Evolutionary conservation across 2,888 invertebrate genomes (phyloP).

Genomic region (Pedicia rivosa): DNA sequence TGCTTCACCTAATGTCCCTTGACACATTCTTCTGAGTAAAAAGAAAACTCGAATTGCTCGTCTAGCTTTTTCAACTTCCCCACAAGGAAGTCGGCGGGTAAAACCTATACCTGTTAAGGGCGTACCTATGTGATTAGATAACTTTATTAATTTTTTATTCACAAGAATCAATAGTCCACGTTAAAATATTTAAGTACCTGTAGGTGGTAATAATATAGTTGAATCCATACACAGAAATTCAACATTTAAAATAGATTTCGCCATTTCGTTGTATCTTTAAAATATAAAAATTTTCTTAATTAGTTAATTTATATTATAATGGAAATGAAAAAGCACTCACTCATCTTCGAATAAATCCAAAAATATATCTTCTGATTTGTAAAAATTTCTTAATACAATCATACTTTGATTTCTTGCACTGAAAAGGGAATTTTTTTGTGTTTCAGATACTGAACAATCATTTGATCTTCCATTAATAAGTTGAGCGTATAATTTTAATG

Average conservation of each 20-base stretch:
- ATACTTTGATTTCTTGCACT: slow-evolving; percentile 67
- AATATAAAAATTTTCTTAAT: slow-evolving; percentile 11
- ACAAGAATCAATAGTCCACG: too few species aligned
- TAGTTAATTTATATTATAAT: neutral
- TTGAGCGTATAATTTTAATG: slow-evolving; percentile 52
- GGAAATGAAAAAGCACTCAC: slow-evolving; percentile 26
- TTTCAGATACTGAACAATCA: slow-evolving; percentile 23
- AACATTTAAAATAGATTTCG: slow-evolving; percentile 69
- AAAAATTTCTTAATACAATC: slow-evolving; percentile 73
- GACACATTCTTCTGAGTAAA: slow-evolving; percentile 62
- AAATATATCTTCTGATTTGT: slow-evolving; percentile 96
- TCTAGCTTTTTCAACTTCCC: slow-evolving; percentile 80
- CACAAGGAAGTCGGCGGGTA: slow-evolving; percentile 85
- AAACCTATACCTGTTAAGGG: slow-evolving; percentile 93
- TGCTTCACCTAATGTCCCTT: slow-evolving; percentile 61
- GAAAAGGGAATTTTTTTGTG: slow-evolving; percentile 40
- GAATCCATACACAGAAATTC: slow-evolving; percentile 96
- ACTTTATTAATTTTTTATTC: too few species aligned
- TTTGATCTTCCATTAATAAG: neutral
- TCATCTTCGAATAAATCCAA: slow-evolving; percentile 98
- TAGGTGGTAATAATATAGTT: slow-evolving; percentile 84
- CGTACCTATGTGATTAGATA: too few species aligned
- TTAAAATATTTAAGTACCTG: too few species aligned
- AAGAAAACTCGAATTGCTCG: slow-evolving; percentile 89
- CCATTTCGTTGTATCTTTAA: slow-evolving; percentile 69